These are phyloP conservation scores for Eilema sororculum DNA, from an alignment of 2,888 invertebrate genomes.

Conservation along the genomic window DNA sequence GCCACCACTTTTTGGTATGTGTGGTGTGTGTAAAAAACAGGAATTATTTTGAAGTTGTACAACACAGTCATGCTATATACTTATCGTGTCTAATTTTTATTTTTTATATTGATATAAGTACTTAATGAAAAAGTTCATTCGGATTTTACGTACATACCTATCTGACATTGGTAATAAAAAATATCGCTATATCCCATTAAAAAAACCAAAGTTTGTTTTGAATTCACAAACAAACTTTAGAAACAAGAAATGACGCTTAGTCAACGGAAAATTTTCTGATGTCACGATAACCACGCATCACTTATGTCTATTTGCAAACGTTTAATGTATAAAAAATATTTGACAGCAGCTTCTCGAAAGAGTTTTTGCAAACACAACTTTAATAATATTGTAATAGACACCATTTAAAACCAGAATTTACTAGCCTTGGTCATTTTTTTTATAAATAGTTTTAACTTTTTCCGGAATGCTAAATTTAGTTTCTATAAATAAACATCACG, in stretches of 20 bases:
- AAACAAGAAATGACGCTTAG: background rate
- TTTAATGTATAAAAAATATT: background rate
- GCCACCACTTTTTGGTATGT: too few species aligned
- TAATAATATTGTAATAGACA: background rate
- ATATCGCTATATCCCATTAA: background rate
- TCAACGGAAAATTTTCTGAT: slow-evolving; percentile 2
- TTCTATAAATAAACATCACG: slow-evolving; percentile 10
- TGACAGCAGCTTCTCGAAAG: background rate
- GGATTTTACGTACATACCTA: too few species aligned
- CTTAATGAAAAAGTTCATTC: too few species aligned
- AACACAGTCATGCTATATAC: too few species aligned
- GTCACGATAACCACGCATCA: background rate
- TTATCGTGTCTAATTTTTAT: too few species aligned
- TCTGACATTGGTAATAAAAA: too few species aligned
- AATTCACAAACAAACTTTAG: background rate
- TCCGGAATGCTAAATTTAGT: slow-evolving; percentile 4
- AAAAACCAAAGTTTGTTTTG: background rate
- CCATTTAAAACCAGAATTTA: background rate
- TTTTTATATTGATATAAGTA: too few species aligned
- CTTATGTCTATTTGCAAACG: background rate
- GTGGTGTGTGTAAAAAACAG: too few species aligned
- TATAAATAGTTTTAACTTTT: slow-evolving; percentile 12
- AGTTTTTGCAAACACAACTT: background rate
- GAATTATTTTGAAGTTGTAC: too few species aligned
- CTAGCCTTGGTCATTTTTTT: background rate